phyloP scores from a whole-genome alignment of 2,888 invertebrate genomes.

The Nemoura dubitans region DNA sequence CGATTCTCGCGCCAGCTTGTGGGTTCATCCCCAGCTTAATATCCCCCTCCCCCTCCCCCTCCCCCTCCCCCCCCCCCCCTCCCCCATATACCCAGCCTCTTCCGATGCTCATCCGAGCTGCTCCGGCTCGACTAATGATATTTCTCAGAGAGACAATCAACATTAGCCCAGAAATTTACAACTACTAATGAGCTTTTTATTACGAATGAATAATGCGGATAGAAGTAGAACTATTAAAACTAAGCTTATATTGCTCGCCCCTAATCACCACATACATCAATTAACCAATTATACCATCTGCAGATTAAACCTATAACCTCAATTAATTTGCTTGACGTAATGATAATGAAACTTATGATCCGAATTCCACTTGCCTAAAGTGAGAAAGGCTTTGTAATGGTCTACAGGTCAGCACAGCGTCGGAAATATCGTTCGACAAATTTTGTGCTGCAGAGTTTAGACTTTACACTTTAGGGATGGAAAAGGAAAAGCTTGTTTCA shows the following conservation, averaged over 20 bases:
- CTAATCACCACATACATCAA: constrained; percentile 26
- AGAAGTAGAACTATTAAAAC: constrained; percentile 17
- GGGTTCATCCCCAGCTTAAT: constrained; percentile 13
- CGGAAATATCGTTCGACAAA: no score
- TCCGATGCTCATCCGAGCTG: not conserved
- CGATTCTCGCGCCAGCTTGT: not conserved
- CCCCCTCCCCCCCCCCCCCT: not conserved
- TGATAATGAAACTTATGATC: constrained; percentile 14
- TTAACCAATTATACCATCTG: constrained; percentile 25
- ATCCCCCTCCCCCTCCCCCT: constrained; percentile 7
- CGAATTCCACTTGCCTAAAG: not conserved
- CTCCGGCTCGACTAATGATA: constrained; percentile 1
- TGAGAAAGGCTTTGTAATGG: no score
- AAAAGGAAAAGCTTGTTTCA: no score
- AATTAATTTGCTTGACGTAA: not conserved
- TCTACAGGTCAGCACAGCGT: no score
- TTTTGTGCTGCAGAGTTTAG: no score
- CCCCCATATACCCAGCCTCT: not conserved
- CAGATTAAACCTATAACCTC: constrained; percentile 20
- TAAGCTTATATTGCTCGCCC: constrained; percentile 19
- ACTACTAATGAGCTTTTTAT: constrained; percentile 31
- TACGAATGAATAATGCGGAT: constrained; percentile 19
- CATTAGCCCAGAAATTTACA: constrained; percentile 30
- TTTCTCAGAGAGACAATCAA: constrained; percentile 24
- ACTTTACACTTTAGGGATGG: no score